Conservation (phyloP, 2,797 vertebrate genomes). For the Malurus leucopterus region DNA sequence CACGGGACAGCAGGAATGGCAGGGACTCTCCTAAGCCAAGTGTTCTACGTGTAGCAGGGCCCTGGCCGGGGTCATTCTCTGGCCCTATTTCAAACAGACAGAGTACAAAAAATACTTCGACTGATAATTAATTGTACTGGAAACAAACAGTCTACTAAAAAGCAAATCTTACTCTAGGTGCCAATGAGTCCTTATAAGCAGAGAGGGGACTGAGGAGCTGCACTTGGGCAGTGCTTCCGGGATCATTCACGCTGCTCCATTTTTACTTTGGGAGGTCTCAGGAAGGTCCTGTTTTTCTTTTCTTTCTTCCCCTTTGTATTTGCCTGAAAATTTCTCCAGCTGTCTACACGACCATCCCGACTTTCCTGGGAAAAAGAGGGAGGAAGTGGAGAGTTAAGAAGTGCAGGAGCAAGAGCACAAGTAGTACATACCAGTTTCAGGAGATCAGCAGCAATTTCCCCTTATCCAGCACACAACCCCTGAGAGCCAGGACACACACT, state of each 20-base stretch:
- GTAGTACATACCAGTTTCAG: neutral
- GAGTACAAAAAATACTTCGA: slow-evolving; percentile 72
- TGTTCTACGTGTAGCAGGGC: slow-evolving; percentile 19
- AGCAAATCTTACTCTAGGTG: slow-evolving; percentile 74
- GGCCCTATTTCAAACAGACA: slow-evolving; percentile 67
- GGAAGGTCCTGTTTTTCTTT: slow-evolving; percentile 94
- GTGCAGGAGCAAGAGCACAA: neutral
- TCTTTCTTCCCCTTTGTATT: slow-evolving; percentile 92
- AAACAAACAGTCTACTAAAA: slow-evolving; percentile 74
- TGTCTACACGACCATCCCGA: slow-evolving; percentile 95
- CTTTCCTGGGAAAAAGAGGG: slow-evolving; percentile 81
- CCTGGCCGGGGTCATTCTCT: slow-evolving; percentile 43
- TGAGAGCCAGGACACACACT: neutral
- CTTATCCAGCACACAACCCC: neutral
- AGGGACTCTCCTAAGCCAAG: slow-evolving; percentile 55
- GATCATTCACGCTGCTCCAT: slow-evolving; percentile 97
- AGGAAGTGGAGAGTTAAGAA: neutral
- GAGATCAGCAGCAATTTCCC: neutral
- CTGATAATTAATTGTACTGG: slow-evolving; percentile 71
- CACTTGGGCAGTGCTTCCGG: slow-evolving; percentile 10
- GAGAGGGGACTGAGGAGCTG: slow-evolving; percentile 36
- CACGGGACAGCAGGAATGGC: slow-evolving; percentile 25
- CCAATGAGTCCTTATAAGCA: slow-evolving; percentile 75
- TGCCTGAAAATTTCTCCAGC: slow-evolving; percentile 95
- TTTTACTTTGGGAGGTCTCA: slow-evolving; percentile 98